Percentiles rank a stretch among this genome's conserved stretches.
These are phyloP conservation scores for Chrysodeixis includens DNA, from an alignment of 2,888 invertebrate genomes.

Conservation along the genomic window DNA sequence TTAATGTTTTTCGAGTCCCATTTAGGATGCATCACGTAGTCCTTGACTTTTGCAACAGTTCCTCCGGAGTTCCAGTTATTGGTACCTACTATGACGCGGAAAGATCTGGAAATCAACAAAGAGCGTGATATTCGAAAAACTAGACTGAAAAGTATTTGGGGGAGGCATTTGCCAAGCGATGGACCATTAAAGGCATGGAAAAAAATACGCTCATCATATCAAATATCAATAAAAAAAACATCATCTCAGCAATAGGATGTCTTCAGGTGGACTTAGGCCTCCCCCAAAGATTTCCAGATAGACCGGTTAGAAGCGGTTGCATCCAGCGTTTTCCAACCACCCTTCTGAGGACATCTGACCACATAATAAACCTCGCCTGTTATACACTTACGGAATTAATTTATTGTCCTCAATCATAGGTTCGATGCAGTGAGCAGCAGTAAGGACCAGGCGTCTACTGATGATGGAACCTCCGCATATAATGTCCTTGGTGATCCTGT, in stretches of 20 bases:
- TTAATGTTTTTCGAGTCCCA: constrained; percentile 49
- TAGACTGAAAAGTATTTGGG: too few species aligned
- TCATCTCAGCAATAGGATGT: too few species aligned
- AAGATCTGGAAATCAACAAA: constrained; percentile 34
- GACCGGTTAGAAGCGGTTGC: too few species aligned
- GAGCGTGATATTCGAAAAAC: not conserved
- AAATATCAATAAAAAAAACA: too few species aligned
- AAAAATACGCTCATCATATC: too few species aligned
- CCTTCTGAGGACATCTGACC: too few species aligned
- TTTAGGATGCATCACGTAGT: constrained; percentile 50
- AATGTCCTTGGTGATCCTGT: constrained; percentile 8
- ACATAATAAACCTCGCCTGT: too few species aligned
- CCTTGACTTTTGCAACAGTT: constrained; percentile 16
- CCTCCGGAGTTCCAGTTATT: constrained; percentile 60
- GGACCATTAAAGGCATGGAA: too few species aligned
- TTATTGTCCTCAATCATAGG: constrained; percentile 17
- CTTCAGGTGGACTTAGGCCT: too few species aligned
- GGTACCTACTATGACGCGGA: constrained; percentile 51
- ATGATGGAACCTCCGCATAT: constrained; percentile 60
- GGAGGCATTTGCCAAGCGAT: too few species aligned
- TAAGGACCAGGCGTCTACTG: constrained; percentile 35
- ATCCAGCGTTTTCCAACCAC: too few species aligned
- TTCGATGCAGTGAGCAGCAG: constrained; percentile 59
- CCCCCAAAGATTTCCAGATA: too few species aligned
- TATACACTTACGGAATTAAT: constrained; percentile 44